These are phyloP conservation scores for Mesorhabditis belari DNA, from an alignment of 2,888 invertebrate genomes.

Conservation along the genomic window DNA sequence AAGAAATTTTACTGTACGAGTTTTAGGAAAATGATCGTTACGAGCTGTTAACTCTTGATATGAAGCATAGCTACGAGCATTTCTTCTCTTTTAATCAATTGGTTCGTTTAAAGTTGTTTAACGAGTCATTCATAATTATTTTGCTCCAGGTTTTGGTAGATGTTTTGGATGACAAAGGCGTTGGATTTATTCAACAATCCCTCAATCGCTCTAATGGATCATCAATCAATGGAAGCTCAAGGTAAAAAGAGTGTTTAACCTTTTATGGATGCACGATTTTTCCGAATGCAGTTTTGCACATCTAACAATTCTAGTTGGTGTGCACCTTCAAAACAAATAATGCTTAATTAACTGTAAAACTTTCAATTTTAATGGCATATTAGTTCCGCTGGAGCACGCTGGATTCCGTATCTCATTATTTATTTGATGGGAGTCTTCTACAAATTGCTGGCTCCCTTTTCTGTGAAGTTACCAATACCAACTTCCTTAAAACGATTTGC, in stretches of 20 bases:
- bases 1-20: background rate
- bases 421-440: background rate
- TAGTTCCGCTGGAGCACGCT: background rate
- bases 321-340: background rate
- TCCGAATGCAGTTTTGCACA: too few relatives aligned
- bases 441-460: background rate
- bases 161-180: constrained; percentile 19
- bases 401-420: background rate
- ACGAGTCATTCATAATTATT: background rate
- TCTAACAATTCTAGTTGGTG: too few relatives aligned
- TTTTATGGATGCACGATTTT: too few relatives aligned
- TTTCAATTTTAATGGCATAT: too few relatives aligned
- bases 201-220: background rate
- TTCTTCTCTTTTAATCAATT: background rate
- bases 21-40: background rate
- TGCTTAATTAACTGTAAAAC: background rate
- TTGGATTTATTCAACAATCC: constrained; percentile 15
- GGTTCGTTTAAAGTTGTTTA: background rate
- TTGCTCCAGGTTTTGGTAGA: constrained; percentile 21
- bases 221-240: background rate
- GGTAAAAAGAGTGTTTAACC: too few relatives aligned
- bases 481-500: background rate
- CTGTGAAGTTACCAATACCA: background rate
- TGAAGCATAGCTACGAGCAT: background rate
- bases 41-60: background rate